Conservation (phyloP, 2,797 vertebrate species). For the Adrianichthys oophorus region DNA sequence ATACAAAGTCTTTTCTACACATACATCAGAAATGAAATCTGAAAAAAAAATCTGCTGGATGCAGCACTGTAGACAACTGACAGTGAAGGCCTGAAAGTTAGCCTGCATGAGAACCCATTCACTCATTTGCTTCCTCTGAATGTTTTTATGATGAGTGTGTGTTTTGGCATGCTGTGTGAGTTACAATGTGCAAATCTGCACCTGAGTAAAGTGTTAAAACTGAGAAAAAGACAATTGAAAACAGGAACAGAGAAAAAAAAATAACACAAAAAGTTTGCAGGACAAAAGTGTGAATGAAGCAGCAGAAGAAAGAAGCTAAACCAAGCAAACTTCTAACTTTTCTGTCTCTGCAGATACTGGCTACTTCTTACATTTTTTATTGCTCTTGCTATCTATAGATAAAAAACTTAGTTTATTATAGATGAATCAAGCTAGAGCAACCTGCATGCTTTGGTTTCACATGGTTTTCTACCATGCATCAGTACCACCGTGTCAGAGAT, state of each 20-base stretch:
- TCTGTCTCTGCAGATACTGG: slow-evolving; percentile 19
- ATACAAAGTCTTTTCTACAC: background rate
- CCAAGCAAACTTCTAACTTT: slow-evolving; percentile 27
- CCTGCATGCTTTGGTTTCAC: slow-evolving; percentile 17
- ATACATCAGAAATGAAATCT: no score
- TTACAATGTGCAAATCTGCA: no score
- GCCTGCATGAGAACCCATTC: slow-evolving; percentile 51
- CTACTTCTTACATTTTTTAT: slow-evolving; percentile 49
- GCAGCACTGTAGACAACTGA: slow-evolving; percentile 28
- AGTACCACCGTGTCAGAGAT: slow-evolving; percentile 4
- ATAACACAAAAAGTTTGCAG: background rate
- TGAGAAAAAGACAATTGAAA: background rate
- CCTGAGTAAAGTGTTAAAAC: background rate
- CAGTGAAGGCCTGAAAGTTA: slow-evolving; percentile 45
- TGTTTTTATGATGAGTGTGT: background rate
- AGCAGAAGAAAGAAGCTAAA: slow-evolving; percentile 2
- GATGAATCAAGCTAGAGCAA: slow-evolving; percentile 13
- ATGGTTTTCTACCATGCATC: slow-evolving; percentile 18
- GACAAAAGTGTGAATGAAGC: background rate
- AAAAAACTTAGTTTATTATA: slow-evolving; percentile 43
- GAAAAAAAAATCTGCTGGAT: no score
- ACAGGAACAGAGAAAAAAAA: background rate
- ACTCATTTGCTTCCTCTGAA: slow-evolving; percentile 46
- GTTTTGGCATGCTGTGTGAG: background rate
- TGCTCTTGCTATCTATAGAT: slow-evolving; percentile 36